Percentiles rank a stretch among this genome's conserved stretches.
phyloP scores from a whole-genome alignment of 2,113 vertebrate species.

The Leucoraja erinaceus region DNA sequence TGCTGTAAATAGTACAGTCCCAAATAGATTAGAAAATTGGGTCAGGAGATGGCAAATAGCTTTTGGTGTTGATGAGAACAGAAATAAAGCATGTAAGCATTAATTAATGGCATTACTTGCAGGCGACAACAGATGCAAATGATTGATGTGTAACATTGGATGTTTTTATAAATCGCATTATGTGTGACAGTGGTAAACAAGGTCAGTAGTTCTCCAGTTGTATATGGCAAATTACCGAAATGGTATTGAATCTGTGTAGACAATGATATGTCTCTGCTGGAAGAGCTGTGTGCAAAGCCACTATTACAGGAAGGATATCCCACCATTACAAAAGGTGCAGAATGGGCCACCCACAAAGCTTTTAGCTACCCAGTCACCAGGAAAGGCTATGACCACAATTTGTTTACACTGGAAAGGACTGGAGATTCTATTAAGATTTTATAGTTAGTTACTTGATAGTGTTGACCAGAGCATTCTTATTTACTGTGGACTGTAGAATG shows the following conservation, averaged over 20 bases:
- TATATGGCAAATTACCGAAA: background rate
- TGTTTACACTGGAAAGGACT: background rate
- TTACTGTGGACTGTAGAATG: background rate
- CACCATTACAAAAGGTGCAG: background rate
- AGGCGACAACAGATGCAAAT: background rate
- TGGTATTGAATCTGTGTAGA: background rate
- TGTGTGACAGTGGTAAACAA: background rate
- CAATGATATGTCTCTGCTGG: background rate
- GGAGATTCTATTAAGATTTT: background rate
- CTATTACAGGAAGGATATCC: background rate
- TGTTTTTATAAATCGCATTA: background rate
- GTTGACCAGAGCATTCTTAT: background rate
- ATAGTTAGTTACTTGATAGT: background rate
- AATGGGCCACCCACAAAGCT: slow-evolving; percentile 2
- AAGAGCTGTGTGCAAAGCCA: background rate
- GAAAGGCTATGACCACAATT: background rate
- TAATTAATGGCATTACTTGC: background rate
- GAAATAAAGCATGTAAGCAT: background rate
- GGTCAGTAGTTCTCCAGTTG: background rate
- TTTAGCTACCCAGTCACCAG: background rate
- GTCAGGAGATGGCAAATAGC: background rate
- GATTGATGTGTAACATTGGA: background rate
- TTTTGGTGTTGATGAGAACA: background rate
- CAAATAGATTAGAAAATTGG: background rate
- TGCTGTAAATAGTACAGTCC: background rate